Percentiles rank a stretch among this genome's conserved stretches.
Conservation (phyloP, 1,140 invertebrate species). For the Euwallacea fornicatus region DNA sequence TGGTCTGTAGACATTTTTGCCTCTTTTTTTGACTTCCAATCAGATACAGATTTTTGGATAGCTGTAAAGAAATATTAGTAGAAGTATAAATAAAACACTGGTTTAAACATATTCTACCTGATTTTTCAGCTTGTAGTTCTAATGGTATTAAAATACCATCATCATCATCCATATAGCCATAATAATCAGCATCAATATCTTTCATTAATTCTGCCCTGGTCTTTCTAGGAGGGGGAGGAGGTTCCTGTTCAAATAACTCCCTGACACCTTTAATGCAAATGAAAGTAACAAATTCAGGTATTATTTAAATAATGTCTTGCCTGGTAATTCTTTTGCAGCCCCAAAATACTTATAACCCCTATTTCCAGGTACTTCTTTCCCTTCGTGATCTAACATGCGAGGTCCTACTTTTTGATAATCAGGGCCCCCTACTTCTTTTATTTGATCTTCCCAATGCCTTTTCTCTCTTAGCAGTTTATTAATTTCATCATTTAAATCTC, state of each 20-base stretch:
- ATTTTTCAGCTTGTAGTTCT: constrained; percentile 80
- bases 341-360: constrained; percentile 99
- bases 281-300: not conserved
- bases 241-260: constrained; percentile 96
- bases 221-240: constrained; percentile 83
- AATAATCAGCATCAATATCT: constrained; percentile 97
- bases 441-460: constrained; percentile 96
- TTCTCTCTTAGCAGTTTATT: constrained; percentile 96
- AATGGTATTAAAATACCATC: constrained; percentile 91
- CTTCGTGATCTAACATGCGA: constrained; percentile 93
- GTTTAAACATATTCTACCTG: constrained; percentile 51
- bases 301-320: constrained; percentile 49
- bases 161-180: constrained; percentile 97
- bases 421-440: constrained; percentile 91
- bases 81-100: constrained; percentile 7
- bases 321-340: constrained; percentile 96
- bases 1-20: constrained; percentile 55
- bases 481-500: constrained; percentile 99
- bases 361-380: constrained; percentile 96
- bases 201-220: constrained; percentile 96
- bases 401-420: constrained; percentile 92
- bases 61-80: constrained; percentile 51
- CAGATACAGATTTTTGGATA: constrained; percentile 62
- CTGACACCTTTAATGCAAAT: constrained; percentile 71
- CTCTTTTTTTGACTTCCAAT: constrained; percentile 69